Evolutionary conservation across 2,797 vertebrate genomes (phyloP).

Genomic region (Melopsittacus undulatus): DNA sequence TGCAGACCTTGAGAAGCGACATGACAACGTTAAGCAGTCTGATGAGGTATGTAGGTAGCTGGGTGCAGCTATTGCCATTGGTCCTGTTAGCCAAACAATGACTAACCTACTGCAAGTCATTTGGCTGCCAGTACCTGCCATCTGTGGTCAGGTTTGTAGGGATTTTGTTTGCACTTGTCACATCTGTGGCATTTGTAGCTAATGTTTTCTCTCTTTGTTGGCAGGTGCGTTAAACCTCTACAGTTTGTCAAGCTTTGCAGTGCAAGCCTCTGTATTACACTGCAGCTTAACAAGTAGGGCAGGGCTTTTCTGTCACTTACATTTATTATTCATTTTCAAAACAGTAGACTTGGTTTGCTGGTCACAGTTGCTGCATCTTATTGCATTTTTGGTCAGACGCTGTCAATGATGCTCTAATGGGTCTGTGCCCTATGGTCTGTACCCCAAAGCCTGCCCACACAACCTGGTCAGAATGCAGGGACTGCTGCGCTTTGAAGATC

Average conservation of each 20-base stretch:
- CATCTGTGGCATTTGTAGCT: constrained; percentile 82
- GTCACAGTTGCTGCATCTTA: constrained; percentile 85
- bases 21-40: constrained; percentile 88
- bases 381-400: constrained; percentile 89
- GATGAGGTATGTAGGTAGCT: constrained; percentile 89
- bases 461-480: constrained; percentile 88
- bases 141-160: constrained; percentile 71
- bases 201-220: constrained; percentile 88
- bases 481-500: constrained; percentile 87
- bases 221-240: constrained; percentile 86
- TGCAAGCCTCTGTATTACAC: constrained; percentile 87
- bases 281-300: constrained; percentile 89
- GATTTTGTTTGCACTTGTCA: constrained; percentile 82
- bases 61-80: constrained; percentile 40
- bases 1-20: constrained; percentile 94
- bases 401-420: constrained; percentile 88
- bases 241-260: constrained; percentile 89
- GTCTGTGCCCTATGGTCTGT: constrained; percentile 90
- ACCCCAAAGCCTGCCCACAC: constrained; percentile 88
- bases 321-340: constrained; percentile 82
- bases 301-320: constrained; percentile 85
- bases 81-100: constrained; percentile 76
- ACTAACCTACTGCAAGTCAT: constrained; percentile 59
- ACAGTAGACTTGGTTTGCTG: constrained; percentile 82
- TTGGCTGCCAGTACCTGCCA: constrained; percentile 79